Evolutionary conservation across 1,140 invertebrate genomes (phyloP).

Genomic region (Cydia fagiglandana): DNA sequence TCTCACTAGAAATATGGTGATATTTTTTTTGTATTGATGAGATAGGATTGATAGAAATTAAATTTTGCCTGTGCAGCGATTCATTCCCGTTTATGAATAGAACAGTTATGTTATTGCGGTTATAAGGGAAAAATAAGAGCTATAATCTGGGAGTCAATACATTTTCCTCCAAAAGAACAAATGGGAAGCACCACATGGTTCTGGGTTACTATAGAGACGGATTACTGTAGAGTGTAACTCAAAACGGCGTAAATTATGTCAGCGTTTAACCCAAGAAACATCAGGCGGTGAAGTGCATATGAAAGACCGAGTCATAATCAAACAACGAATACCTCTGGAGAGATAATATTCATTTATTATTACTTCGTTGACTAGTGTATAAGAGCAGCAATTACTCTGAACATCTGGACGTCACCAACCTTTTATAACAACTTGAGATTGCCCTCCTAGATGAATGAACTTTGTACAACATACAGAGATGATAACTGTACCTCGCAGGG

Average conservation of each 20-base stretch:
- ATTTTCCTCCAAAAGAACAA: background rate
- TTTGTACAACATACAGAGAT: background rate
- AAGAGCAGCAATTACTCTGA: background rate
- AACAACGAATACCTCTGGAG: no score
- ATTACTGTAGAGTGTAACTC: no score
- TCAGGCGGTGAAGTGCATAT: no score
- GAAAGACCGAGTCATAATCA: no score
- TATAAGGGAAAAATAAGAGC: background rate
- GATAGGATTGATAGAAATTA: background rate
- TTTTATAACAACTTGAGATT: background rate
- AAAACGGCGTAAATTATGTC: no score
- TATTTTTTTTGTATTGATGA: background rate
- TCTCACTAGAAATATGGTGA: no score
- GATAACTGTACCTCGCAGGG: background rate
- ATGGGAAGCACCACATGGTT: background rate
- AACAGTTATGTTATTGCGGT: background rate
- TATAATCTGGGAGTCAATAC: background rate
- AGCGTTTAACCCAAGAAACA: no score
- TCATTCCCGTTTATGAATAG: background rate
- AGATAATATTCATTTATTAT: no score
- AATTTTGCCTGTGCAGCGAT: background rate
- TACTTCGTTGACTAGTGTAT: no score
- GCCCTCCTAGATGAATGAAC: background rate
- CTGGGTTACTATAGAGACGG: no score
- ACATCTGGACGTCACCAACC: constrained; percentile 13